phyloP scores from a whole-genome alignment of 53 echinoderm and acorn worm genomes.

The Astropecten irregularis region DNA sequence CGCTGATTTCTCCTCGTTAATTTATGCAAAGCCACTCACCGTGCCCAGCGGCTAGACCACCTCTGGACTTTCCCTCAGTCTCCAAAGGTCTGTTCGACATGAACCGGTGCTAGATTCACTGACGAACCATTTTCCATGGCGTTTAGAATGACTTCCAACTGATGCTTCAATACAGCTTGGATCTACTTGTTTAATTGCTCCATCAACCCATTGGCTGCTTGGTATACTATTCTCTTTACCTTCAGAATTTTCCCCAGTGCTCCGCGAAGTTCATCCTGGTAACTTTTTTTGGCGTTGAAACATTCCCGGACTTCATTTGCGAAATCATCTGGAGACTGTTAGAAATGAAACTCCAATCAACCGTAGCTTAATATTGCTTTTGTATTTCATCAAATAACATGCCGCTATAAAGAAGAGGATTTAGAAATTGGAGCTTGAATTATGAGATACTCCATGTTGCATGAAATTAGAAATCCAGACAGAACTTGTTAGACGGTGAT shows the following conservation, averaged over 20 bases:
- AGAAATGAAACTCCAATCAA: too few species aligned
- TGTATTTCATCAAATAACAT: neutral
- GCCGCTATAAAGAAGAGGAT: neutral
- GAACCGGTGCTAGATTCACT: neutral
- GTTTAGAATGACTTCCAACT: neutral
- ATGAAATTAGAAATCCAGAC: slow-evolving; percentile 1
- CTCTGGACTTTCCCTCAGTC: neutral
- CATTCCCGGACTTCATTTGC: too few species aligned
- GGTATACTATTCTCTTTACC: too few species aligned
- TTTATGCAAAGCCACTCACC: slow-evolving; percentile 55
- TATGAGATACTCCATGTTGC: neutral
- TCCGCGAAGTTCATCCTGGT: too few species aligned
- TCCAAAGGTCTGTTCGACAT: neutral
- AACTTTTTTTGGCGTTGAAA: too few species aligned
- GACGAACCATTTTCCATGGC: neutral
- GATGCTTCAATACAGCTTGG: slow-evolving; percentile 3
- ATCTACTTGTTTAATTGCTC: neutral
- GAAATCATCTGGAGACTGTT: too few species aligned
- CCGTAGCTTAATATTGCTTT: too few species aligned
- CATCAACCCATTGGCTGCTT: too few species aligned
- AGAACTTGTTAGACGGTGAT: neutral
- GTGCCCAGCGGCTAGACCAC: slow-evolving; percentile 14
- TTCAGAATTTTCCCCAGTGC: too few species aligned
- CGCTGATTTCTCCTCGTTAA: slow-evolving; percentile 17
- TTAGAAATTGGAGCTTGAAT: neutral